A percentile compares a stretch with the other conserved stretches of the same genome.
Conservation (phyloP, 2,888 invertebrate genomes). For the Ochlodes sylvanus region DNA sequence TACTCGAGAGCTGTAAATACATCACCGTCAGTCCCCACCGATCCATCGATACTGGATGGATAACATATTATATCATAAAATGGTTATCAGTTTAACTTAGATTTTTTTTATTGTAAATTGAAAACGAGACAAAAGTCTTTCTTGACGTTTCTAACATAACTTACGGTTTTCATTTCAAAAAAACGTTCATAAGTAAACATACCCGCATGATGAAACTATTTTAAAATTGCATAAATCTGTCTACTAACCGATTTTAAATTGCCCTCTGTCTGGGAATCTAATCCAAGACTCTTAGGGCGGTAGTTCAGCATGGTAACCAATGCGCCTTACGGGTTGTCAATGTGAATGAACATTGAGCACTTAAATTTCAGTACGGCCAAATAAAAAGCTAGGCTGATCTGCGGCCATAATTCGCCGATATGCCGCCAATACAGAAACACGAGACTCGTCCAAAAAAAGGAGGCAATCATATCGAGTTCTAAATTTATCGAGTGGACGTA, state of each 20-base stretch:
- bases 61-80: slow-evolving; percentile 14
- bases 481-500: slow-evolving; percentile 46
- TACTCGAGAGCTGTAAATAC: slow-evolving; percentile 15
- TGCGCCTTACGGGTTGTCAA: neutral
- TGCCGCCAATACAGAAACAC: slow-evolving; percentile 30
- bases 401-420: slow-evolving; percentile 25
- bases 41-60: slow-evolving; percentile 13
- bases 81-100: neutral
- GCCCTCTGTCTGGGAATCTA: too few relatives aligned
- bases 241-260: too few relatives aligned
- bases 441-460: slow-evolving; percentile 32
- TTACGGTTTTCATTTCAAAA: too few relatives aligned
- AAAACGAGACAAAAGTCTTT: neutral
- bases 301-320: too few relatives aligned
- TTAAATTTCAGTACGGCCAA: neutral
- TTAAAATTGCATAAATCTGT: too few relatives aligned
- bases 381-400: slow-evolving; percentile 13
- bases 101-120: neutral
- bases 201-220: too few relatives aligned
- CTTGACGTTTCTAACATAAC: neutral
- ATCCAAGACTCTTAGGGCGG: too few relatives aligned
- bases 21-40: slow-evolving; percentile 11
- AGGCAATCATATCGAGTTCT: slow-evolving; percentile 45
- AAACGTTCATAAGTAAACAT: too few relatives aligned
- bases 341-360: slow-evolving; percentile 4